Base-by-base conservation (phyloP, 2,888 invertebrate species). In the Heliconius hortense region DNA sequence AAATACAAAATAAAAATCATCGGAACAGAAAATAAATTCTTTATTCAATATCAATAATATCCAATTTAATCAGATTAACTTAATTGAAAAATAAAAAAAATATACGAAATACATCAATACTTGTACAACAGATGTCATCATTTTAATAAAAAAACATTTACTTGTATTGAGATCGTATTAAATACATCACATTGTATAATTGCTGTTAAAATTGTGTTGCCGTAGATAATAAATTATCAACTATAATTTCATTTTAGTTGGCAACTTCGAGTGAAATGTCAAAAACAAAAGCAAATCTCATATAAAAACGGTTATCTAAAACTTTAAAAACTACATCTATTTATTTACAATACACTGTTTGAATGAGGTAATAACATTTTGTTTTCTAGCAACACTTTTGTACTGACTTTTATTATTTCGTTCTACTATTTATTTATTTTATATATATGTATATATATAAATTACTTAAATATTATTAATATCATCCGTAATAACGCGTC, bases 11-110 rank as follows among this genome's bases (percentile, higher is more conserved):
- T 85, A 82, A 91, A 87, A 90, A 79, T 82, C 84, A 84, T 82
- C 85, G 84, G 82, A 93, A 93, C 93, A 93, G 91, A 82, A 81
- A 93, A 93, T 93, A 93, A 93, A 93, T 92, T 93, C 92, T 93
- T 93, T 93, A 93, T 91, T 90, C 87, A 86, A 88, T 90, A 87
- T 91, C 88, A 86, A 87, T 88, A 88, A 90, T 90, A 91, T 93
- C 93, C 91, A 92, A 92, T 92, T 88, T 86, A 69, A 92, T 93
- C 91, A 92, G 91, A 91, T 92, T 89, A 90, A 91, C 89, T 83
- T 85, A 89, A 86, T 77, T 80, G 56, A 86, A 84, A 82, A 83
- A 85, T 81, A 77, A 77, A 67, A 73, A 83, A 85, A 84, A 85
- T 80, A 82, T 81, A 66, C 66, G 66, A 39, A 79, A 81, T 81